Conservation (phyloP, 2,888 invertebrate species). For the Calephelis perditalis region DNA sequence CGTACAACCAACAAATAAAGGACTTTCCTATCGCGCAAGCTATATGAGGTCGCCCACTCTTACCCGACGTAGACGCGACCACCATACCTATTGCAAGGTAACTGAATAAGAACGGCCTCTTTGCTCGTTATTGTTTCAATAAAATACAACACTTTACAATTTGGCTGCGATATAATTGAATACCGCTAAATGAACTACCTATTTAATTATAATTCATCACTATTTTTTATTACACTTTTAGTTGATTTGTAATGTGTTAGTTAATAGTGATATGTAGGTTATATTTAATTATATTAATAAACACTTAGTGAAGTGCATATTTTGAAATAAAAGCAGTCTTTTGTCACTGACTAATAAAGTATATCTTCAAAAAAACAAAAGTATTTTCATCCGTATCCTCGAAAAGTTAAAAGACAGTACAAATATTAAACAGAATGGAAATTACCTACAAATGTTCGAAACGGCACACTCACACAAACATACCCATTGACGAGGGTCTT, state of each 20-base stretch:
- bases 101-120: conserved; percentile 56
- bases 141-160: conserved; percentile 53
- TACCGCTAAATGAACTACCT: conserved; percentile 63
- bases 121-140: conserved; percentile 34
- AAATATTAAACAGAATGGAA: too few species aligned
- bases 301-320: too few species aligned
- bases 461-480: too few species aligned
- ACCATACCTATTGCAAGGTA: conserved; percentile 73
- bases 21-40: conserved; percentile 65
- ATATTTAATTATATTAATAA: too few species aligned
- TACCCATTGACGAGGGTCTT: too few species aligned
- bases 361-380: too few species aligned
- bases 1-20: conserved; percentile 74
- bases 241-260: conserved; percentile 23
- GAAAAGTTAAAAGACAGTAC: too few species aligned
- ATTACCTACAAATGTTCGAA: too few species aligned
- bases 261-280: too few species aligned
- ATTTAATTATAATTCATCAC: conserved; percentile 51
- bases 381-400: too few species aligned
- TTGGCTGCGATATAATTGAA: conserved; percentile 51
- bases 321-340: too few species aligned
- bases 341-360: too few species aligned
- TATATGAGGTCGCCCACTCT: conserved; percentile 77
- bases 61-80: conserved; percentile 66
- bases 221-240: conserved; percentile 30